Percentiles rank a stretch among this genome's conserved stretches.
Evolutionary conservation across 2,888 invertebrate genomes (phyloP).

Genomic region (Perdita meconis): DNA sequence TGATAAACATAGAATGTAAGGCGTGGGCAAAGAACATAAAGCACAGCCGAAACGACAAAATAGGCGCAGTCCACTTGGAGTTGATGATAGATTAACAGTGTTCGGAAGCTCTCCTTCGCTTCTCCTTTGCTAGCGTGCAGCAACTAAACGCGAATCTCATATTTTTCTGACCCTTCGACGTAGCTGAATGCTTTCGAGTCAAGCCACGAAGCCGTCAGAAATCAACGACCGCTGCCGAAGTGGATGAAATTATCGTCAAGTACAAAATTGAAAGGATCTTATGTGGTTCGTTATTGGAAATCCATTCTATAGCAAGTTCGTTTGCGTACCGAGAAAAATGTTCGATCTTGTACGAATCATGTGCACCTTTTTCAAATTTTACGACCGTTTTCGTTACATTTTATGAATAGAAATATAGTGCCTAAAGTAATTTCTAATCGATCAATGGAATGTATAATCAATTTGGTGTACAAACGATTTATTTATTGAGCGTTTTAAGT

Average conservation of each 20-base stretch:
- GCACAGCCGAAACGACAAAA: conserved; percentile 88
- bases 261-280: conserved; percentile 49
- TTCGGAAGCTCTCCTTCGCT: conserved; percentile 14
- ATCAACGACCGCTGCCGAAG: conserved; percentile 46
- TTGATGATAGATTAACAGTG: conserved; percentile 86
- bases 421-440: neutral
- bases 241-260: conserved; percentile 53
- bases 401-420: neutral
- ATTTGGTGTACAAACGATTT: too few species aligned
- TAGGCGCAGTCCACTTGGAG: conserved; percentile 91
- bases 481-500: conserved; percentile 2
- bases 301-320: conserved; percentile 4
- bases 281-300: conserved; percentile 17
- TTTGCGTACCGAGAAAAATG: conserved; percentile 20
- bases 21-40: conserved; percentile 89
- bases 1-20: conserved; percentile 89
- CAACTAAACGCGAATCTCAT: conserved; percentile 48
- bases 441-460: too few species aligned
- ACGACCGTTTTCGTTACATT: too few species aligned
- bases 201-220: conserved; percentile 30
- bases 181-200: conserved; percentile 30
- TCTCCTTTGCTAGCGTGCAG: conserved; percentile 44
- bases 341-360: neutral
- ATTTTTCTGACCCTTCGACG: conserved; percentile 45
- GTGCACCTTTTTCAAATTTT: conserved; percentile 1